These are phyloP conservation scores for Accipiter virgatus DNA, from an alignment of 2,113 vertebrate species.

Conservation along the genomic window DNA sequence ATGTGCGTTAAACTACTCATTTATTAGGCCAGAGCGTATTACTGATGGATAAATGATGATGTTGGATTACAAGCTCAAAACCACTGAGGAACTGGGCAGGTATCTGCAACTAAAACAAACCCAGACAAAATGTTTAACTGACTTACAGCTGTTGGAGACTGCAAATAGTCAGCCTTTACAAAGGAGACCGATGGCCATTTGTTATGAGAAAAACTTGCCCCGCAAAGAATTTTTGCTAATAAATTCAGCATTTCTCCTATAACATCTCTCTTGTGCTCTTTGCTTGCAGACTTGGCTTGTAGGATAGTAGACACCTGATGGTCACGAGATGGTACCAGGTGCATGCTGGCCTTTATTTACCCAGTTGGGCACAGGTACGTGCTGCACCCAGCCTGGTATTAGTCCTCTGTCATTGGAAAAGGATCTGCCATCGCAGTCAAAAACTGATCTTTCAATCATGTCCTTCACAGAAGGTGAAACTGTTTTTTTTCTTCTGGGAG, in stretches of 20 bases:
- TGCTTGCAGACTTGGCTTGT: background rate
- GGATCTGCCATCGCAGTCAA: background rate
- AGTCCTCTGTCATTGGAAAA: background rate
- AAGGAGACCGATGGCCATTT: background rate
- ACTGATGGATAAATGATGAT: background rate
- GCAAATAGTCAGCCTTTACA: background rate
- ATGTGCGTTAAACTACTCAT: background rate
- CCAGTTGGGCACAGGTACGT: accelerated
- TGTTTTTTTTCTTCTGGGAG: background rate
- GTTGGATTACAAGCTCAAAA: background rate
- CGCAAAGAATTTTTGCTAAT: background rate
- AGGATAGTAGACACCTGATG: background rate
- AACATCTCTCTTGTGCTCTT: background rate
- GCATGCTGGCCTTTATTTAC: background rate
- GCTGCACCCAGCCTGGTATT: background rate
- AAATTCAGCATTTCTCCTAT: background rate
- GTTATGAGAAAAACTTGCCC: background rate
- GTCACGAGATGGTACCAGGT: background rate
- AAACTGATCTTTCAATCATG: background rate
- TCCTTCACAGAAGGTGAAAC: background rate
- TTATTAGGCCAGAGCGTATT: background rate
- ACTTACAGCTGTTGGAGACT: background rate
- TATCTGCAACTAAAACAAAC: background rate
- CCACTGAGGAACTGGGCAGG: background rate
- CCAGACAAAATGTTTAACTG: background rate